Conservation (phyloP, 1,140 invertebrate genomes). For the Aethina tumida region DNA sequence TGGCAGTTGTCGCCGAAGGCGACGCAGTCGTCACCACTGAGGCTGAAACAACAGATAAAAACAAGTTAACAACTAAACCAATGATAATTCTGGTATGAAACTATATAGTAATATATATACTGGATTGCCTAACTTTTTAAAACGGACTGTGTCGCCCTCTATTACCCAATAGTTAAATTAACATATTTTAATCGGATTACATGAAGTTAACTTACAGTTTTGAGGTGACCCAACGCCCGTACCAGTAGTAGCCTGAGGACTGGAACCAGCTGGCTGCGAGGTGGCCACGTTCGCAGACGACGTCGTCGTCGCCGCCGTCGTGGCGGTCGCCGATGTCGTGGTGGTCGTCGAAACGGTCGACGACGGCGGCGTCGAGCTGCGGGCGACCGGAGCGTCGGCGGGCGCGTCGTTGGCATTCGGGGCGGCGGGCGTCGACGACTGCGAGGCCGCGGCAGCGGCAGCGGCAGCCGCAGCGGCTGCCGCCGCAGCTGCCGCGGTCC, state of each 20-base stretch:
- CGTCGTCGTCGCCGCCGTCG: conserved; percentile 31
- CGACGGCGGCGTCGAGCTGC: conserved; percentile 10
- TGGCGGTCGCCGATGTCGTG: conserved; percentile 23
- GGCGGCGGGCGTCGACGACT: conserved; percentile 12
- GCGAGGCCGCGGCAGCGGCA: conserved; percentile 25
- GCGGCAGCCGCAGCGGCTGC: conserved; percentile 31
- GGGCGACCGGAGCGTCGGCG: conserved; percentile 1
- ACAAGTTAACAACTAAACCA: too few species aligned
- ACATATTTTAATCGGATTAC: too few species aligned
- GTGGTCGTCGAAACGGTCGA: conserved; percentile 18
- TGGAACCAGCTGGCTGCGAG: background rate
- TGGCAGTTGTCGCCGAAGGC: conserved; percentile 7
- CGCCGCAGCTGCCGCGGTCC: conserved; percentile 16
- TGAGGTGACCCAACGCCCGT: conserved; percentile 11
- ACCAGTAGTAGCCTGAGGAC: conserved; percentile 13
- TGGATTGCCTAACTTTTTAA: too few species aligned
- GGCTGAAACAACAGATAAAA: conserved; percentile 12
- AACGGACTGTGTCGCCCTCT: too few species aligned
- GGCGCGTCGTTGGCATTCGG: too few species aligned
- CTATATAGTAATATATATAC: too few species aligned
- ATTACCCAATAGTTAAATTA: too few species aligned
- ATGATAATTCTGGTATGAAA: too few species aligned
- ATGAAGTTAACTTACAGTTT: too few species aligned
- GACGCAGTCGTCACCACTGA: conserved; percentile 12
- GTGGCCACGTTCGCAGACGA: conserved; percentile 13